Evolutionary conservation across 64 coral and sea anemone species (phyloP), one percentile per base, ranked within the genome.

Genomic region (Cladopsammia gracilis): DNA sequence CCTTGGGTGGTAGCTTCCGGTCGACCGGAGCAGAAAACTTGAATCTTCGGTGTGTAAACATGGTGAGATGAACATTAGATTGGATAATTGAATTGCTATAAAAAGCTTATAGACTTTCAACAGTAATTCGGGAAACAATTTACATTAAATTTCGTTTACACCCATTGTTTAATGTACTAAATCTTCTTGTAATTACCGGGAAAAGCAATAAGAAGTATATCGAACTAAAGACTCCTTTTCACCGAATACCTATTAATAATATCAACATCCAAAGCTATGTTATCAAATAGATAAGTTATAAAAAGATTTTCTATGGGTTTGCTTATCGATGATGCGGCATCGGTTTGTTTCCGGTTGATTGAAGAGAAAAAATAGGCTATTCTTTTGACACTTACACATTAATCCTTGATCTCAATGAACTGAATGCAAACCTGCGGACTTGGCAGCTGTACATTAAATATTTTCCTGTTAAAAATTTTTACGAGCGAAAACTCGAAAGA

Each of bases 1-100:
- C 62, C 54, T 84, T 84, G 80, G 62, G 60, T 84, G 80, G 61
- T 25, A 84, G 46, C n/a, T 84, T 67, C 80, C 60, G 80, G 60
- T 61, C 10, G 13, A 46, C 16, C 48, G 15, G 20, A 75, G 10
- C 53, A 56, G 53, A 1, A 43, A 49, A 75, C 13, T 18, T 48
- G 48, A 75, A 49, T 19, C 1, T 43, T 12, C 47, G 46, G 43
- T 14, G 4, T 23, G 16, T 83, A 50, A 84, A 84, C 44, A 84
- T 66, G 18, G 25, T 44, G 26, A 67, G 62, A 24, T 10, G 77
- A 43, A 80, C 1, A 62, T 16, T 15, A 8, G 44, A 50, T 47
- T 48, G 34, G 62, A 67, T 48, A 50, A 45, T 48, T 49, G 80
- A 46, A 64, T 58, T 6, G 56, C 77, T 80, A 42, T 7, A 10